These are phyloP conservation scores for Drosophila grimshawi DNA, from an alignment of 1,140 invertebrate genomes.

Conservation along the genomic window DNA sequence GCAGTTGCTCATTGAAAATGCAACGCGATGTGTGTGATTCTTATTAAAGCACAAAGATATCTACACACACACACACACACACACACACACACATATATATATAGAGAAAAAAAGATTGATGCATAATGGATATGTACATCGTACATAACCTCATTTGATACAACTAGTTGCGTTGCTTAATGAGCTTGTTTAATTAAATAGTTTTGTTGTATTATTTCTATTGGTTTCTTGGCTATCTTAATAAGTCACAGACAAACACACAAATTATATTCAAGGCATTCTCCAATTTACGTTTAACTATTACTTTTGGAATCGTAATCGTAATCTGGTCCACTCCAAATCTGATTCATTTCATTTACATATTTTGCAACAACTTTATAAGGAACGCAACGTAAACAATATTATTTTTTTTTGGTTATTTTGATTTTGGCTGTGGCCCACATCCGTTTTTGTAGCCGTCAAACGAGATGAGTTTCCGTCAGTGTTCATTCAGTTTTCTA, in stretches of 20 bases:
- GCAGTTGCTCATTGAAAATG: conserved; percentile 67
- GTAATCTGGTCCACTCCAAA: too few relatives aligned
- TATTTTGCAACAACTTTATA: not conserved
- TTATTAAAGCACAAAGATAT: conserved; percentile 65
- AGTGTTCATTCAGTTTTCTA: conserved; percentile 4
- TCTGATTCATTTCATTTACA: too few relatives aligned
- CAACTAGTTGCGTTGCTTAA: not conserved
- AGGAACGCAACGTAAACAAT: not conserved
- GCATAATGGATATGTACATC: conserved; percentile 58
- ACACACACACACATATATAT: too few relatives aligned
- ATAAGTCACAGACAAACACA: too few relatives aligned
- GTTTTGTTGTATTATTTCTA: not conserved
- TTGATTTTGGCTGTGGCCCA: not conserved
- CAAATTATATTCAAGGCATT: too few relatives aligned
- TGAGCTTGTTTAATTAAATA: not conserved
- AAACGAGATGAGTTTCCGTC: conserved; percentile 2
- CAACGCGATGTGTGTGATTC: conserved; percentile 74
- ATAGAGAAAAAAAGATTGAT: conserved; percentile 58
- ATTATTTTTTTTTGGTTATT: too few relatives aligned
- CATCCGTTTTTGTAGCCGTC: conserved; percentile 7
- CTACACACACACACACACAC: too few relatives aligned
- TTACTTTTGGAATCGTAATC: not conserved
- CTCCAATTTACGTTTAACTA: not conserved
- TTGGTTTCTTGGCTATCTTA: too few relatives aligned
- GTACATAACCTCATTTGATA: not conserved